Evolutionary conservation across 2,888 invertebrate genomes (phyloP).

Genomic region (Chrysotoxum bicinctum): DNA sequence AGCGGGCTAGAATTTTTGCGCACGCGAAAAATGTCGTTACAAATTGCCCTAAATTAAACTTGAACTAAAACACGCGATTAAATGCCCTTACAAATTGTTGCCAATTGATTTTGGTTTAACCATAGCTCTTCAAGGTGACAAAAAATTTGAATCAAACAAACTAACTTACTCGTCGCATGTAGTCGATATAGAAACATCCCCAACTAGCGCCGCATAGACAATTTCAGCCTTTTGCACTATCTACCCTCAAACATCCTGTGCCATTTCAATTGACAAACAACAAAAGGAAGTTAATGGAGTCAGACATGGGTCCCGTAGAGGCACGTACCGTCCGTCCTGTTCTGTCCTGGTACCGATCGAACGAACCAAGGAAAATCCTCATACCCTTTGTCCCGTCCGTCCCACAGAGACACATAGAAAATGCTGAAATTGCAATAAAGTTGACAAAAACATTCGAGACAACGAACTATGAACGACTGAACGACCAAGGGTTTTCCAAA

Average conservation of each 20-base stretch:
- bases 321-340: constrained; percentile 10
- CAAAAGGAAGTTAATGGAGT: constrained; percentile 65
- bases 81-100: constrained; percentile 39
- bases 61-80: constrained; percentile 19
- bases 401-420: constrained; percentile 15
- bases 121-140: constrained; percentile 45
- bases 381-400: background rate
- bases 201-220: background rate
- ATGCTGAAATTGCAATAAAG: constrained; percentile 49
- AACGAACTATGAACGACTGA: background rate
- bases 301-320: constrained; percentile 30
- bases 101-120: constrained; percentile 46
- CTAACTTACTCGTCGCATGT: background rate
- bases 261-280: constrained; percentile 67
- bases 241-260: constrained; percentile 44
- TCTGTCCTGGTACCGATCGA: constrained; percentile 32
- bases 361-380: background rate
- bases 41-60: constrained; percentile 9
- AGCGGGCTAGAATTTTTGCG: background rate
- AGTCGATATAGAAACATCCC: background rate
- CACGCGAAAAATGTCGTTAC: constrained; percentile 10
- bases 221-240: constrained; percentile 33
- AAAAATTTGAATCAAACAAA: constrained; percentile 47
- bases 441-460: constrained; percentile 29
- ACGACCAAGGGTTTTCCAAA: background rate